phyloP scores from a whole-genome alignment of 2,113 vertebrate species.

The Parus major region DNA sequence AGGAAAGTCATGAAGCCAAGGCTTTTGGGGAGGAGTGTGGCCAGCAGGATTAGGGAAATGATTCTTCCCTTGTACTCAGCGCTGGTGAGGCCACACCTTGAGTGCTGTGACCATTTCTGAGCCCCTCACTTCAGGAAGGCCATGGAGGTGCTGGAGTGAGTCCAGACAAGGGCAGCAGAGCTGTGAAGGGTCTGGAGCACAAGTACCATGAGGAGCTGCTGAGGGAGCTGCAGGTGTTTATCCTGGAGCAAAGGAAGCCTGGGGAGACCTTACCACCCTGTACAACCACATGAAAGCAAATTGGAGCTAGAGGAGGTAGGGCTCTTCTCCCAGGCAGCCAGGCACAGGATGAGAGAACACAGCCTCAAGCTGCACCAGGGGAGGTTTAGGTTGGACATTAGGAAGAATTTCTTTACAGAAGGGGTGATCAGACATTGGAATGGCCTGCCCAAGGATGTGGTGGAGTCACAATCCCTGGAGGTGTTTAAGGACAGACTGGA shows the following conservation, averaged over 20 bases:
- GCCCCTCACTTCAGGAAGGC: background rate
- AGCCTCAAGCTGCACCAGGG: background rate
- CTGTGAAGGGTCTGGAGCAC: background rate
- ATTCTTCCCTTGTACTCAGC: background rate
- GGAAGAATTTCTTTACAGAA: background rate
- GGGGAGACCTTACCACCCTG: fast-evolving
- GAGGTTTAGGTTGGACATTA: background rate
- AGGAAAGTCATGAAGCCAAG: background rate
- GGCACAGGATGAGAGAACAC: background rate
- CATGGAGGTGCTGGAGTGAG: background rate
- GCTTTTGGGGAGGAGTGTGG: background rate
- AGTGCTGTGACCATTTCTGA: fast-evolving
- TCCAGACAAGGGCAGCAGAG: background rate
- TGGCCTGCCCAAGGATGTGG: background rate
- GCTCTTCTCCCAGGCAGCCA: background rate
- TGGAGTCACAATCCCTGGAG: fast-evolving
- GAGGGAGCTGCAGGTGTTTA: background rate
- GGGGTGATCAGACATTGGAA: background rate
- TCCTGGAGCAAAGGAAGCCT: background rate
- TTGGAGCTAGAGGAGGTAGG: fast-evolving
- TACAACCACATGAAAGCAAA: fast-evolving
- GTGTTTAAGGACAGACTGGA: background rate
- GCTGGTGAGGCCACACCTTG: background rate
- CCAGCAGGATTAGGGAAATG: background rate
- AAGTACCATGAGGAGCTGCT: background rate